phyloP scores from a whole-genome alignment of 2,113 vertebrate genomes.

The Podocnemis expansa region DNA sequence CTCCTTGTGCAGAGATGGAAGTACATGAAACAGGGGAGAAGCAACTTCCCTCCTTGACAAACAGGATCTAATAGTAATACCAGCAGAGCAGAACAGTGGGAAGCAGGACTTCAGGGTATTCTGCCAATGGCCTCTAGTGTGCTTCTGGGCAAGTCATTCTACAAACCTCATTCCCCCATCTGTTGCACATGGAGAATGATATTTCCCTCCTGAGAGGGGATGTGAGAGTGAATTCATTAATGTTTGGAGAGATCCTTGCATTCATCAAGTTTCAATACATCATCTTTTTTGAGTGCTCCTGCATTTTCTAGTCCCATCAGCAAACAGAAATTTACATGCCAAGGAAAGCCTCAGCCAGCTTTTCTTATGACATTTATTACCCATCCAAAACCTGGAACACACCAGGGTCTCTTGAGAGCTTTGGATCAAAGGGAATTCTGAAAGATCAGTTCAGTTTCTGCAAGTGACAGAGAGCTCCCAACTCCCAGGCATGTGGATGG shows the following conservation, averaged over 20 bases:
- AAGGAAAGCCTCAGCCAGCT: background rate
- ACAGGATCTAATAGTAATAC: background rate
- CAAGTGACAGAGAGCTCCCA: background rate
- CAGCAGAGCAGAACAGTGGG: background rate
- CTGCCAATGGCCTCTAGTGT: background rate
- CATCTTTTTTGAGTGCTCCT: background rate
- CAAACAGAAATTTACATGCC: background rate
- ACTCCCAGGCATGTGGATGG: background rate
- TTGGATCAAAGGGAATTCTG: background rate
- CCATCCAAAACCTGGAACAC: background rate
- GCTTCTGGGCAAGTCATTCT: background rate
- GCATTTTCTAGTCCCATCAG: background rate
- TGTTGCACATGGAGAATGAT: background rate
- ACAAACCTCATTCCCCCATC: background rate
- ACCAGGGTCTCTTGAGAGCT: background rate
- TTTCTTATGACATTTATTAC: background rate
- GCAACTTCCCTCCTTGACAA: background rate
- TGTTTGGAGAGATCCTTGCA: conserved; percentile 1
- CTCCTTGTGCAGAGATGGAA: background rate
- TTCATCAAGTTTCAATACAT: conserved; percentile 14
- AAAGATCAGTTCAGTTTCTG: background rate
- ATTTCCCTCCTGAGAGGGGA: background rate
- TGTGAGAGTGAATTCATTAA: conserved; percentile 10
- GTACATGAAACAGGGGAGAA: background rate
- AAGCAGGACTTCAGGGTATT: no score